Conservation (phyloP, 2,888 invertebrate genomes). For the Calliphora vomitoria region DNA sequence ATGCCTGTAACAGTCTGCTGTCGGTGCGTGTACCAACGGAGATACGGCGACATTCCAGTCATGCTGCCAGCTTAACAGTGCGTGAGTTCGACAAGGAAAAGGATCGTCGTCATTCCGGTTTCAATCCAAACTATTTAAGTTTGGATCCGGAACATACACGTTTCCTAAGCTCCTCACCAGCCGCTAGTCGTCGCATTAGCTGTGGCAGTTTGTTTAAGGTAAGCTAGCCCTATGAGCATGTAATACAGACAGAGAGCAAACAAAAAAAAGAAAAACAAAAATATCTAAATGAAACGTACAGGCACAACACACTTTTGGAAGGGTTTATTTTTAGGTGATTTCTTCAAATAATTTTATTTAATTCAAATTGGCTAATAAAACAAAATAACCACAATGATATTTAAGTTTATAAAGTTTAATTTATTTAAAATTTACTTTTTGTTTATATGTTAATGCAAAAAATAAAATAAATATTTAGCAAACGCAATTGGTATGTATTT, state of each 20-base stretch:
- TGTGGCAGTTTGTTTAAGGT: conserved; percentile 94
- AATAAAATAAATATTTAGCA: conserved; percentile 75
- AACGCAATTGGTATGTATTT: conserved; percentile 82
- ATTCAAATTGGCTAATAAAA: background rate
- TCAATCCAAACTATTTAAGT: conserved; percentile 87
- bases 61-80: conserved; percentile 85
- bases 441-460: conserved; percentile 40
- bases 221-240: conserved; percentile 77
- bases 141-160: conserved; percentile 88
- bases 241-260: background rate
- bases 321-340: conserved; percentile 30
- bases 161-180: conserved; percentile 91
- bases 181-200: conserved; percentile 95
- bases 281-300: background rate
- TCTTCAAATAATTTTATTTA: background rate
- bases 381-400: background rate
- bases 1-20: conserved; percentile 80
- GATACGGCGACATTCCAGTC: conserved; percentile 85
- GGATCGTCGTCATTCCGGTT: conserved; percentile 85
- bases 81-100: conserved; percentile 85
- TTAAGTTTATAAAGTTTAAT: conserved; percentile 27
- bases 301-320: conserved; percentile 8
- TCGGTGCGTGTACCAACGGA: conserved; percentile 82
- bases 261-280: conserved; percentile 1
- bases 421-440: conserved; percentile 56